Conservation (phyloP, 2,888 invertebrate species). For the Micropterix aruncella region DNA sequence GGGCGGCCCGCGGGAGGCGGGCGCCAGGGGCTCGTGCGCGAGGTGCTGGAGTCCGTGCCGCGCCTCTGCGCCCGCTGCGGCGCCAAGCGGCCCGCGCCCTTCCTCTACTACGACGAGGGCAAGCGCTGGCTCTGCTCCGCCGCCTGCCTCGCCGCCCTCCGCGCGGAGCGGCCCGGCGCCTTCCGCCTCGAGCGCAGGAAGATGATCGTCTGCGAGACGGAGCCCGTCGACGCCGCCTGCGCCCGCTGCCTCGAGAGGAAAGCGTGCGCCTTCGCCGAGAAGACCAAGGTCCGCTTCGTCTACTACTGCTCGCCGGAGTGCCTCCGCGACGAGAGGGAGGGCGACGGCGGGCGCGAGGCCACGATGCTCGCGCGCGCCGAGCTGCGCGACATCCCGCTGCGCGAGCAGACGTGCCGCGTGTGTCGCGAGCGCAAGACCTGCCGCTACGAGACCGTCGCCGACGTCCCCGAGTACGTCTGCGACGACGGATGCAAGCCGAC, state of each 20-base stretch:
- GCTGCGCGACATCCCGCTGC: background rate
- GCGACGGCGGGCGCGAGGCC: background rate
- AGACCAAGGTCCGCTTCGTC: constrained; percentile 14
- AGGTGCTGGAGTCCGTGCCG: background rate
- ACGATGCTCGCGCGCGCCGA: background rate
- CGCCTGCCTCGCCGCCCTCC: constrained; percentile 31
- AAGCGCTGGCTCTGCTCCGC: constrained; percentile 37
- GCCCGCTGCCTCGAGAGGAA: constrained; percentile 33
- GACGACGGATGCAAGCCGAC: constrained; percentile 32
- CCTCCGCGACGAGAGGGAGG: background rate
- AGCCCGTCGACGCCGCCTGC: constrained; percentile 20
- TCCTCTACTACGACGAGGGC: too few species aligned
- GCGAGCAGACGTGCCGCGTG: background rate
- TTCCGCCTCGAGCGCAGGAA: constrained; percentile 16
- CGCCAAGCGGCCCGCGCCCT: background rate
- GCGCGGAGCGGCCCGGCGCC: constrained; percentile 24
- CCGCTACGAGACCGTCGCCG: constrained; percentile 32
- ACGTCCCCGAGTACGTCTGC: constrained; percentile 38
- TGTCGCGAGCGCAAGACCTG: constrained; percentile 14
- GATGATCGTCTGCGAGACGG: constrained; percentile 29
- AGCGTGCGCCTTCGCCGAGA: constrained; percentile 10
- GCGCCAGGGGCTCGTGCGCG: too few species aligned
- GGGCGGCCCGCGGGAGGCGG: too few species aligned
- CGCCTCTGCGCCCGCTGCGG: background rate
- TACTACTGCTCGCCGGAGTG: background rate